These are phyloP conservation scores for Corythaeola cristata DNA, from an alignment of 2,113 vertebrate genomes.

Conservation along the genomic window DNA sequence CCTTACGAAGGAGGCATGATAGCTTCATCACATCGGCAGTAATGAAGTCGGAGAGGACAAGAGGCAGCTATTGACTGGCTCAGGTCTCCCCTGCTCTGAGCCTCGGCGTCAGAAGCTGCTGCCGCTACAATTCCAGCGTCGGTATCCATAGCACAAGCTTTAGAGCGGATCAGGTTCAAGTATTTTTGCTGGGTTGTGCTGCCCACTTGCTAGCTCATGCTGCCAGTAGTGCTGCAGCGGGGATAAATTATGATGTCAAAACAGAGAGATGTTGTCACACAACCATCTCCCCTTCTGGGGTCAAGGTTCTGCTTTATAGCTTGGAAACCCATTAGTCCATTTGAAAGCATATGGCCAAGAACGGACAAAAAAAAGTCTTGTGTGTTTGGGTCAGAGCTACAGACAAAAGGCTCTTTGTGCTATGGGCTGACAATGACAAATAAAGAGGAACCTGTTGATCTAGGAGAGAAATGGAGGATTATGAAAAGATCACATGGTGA, in stretches of 20 bases:
- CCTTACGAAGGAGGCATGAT: neutral
- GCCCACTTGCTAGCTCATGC: neutral
- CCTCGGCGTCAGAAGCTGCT: neutral
- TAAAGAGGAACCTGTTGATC: constrained; percentile 50
- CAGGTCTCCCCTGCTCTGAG: neutral
- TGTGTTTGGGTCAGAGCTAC: constrained; percentile 19
- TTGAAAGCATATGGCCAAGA: neutral
- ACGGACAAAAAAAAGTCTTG: neutral
- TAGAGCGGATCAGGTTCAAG: neutral
- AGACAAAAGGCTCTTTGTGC: constrained; percentile 53
- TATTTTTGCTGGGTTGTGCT: neutral
- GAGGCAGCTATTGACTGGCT: neutral
- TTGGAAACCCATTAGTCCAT: neutral
- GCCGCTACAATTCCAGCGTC: fast-evolving
- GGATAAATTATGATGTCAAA: constrained; percentile 13
- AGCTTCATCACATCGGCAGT: neutral
- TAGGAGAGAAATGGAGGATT: neutral
- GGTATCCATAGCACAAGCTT: neutral
- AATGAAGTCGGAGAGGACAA: neutral
- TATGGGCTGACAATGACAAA: constrained; percentile 21
- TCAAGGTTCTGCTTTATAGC: constrained; percentile 23
- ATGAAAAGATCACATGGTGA: neutral
- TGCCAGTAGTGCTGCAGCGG: neutral
- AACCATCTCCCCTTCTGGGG: neutral
- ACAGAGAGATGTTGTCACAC: neutral